A percentile compares a stretch with the other conserved stretches of the same genome.
Conservation (phyloP, 2,888 invertebrate species). For the Cactoblastis cactorum region DNA sequence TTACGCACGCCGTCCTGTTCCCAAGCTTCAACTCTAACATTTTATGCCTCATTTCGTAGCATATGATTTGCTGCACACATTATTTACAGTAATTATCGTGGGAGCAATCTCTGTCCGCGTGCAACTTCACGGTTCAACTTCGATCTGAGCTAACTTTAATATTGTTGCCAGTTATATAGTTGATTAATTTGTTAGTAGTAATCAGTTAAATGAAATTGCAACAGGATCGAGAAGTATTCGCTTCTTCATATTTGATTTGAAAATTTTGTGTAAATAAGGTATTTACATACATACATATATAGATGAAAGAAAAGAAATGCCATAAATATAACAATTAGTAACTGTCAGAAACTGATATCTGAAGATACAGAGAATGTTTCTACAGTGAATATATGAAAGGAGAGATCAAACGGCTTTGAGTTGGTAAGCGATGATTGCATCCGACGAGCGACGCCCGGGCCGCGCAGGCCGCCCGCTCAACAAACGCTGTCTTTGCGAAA, state of each 20-base stretch:
- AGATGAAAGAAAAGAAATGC: neutral
- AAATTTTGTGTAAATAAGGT: no score
- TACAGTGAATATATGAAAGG: slow-evolving; percentile 38
- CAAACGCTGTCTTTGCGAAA: slow-evolving; percentile 57
- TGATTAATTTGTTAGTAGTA: no score
- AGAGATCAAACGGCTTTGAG: slow-evolving; percentile 64
- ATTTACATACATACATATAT: no score
- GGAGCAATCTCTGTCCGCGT: slow-evolving; percentile 52
- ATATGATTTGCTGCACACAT: slow-evolving; percentile 71
- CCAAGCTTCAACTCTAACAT: slow-evolving; percentile 67
- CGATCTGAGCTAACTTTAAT: slow-evolving; percentile 40
- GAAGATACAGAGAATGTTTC: slow-evolving; percentile 10
- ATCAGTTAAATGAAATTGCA: no score
- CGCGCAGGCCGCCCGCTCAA: slow-evolving; percentile 37
- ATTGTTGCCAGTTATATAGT: no score
- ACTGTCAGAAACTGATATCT: neutral
- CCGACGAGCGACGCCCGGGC: slow-evolving; percentile 20
- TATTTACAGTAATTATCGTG: slow-evolving; percentile 71
- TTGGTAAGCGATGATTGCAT: slow-evolving; percentile 49
- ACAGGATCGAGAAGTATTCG: no score
- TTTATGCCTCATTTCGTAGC: slow-evolving; percentile 73
- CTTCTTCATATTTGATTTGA: no score
- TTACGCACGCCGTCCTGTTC: slow-evolving; percentile 71
- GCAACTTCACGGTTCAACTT: slow-evolving; percentile 44
- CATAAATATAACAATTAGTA: neutral